These are phyloP conservation scores for Noctua janthina DNA, from an alignment of 2,888 invertebrate genomes.

Conservation along the genomic window DNA sequence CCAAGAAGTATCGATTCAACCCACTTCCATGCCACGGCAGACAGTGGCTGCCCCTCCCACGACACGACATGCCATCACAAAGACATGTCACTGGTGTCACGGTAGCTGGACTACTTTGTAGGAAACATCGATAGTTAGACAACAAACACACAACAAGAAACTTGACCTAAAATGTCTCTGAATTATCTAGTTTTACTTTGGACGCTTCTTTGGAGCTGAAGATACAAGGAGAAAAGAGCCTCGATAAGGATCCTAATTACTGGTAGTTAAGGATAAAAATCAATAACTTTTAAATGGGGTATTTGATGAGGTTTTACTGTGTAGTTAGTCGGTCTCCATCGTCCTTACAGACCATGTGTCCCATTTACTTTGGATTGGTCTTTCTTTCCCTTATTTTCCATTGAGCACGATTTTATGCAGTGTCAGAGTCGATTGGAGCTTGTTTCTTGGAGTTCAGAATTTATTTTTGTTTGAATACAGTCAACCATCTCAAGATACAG, in stretches of 20 bases:
- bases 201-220: not conserved
- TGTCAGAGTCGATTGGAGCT: not conserved
- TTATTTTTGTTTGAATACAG: not conserved
- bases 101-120: conserved; percentile 48
- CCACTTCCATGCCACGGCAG: conserved; percentile 50
- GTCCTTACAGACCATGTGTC: too few relatives aligned
- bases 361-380: not conserved
- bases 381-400: not conserved
- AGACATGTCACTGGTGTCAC: conserved; percentile 47
- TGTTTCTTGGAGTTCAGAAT: not conserved
- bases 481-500: not conserved
- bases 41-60: conserved; percentile 55
- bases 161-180: not conserved
- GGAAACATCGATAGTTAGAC: conserved; percentile 5
- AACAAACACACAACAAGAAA: not conserved
- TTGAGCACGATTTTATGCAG: not conserved
- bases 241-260: not conserved
- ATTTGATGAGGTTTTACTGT: not conserved
- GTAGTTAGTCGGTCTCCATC: not conserved
- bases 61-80: conserved; percentile 49
- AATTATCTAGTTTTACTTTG: not conserved
- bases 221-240: not conserved
- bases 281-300: not conserved
- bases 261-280: not conserved
- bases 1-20: conserved; percentile 50